These are phyloP conservation scores for Tinamus guttatus DNA, from an alignment of 2,113 vertebrate species.

Conservation along the genomic window DNA sequence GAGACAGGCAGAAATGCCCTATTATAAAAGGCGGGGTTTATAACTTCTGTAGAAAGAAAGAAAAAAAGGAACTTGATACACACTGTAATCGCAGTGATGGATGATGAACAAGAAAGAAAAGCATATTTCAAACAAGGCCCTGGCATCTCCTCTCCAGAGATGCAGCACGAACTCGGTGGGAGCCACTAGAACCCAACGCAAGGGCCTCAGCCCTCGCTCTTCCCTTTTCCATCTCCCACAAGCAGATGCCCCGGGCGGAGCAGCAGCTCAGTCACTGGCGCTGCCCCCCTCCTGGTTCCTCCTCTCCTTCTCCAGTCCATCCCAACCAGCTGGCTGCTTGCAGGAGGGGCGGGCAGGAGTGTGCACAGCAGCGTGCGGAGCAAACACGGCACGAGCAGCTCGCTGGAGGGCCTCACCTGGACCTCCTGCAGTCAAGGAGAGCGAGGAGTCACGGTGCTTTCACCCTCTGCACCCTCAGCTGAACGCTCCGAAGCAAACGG, in stretches of 20 bases:
- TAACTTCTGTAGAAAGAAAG: too few species aligned
- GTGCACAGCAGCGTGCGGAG: background rate
- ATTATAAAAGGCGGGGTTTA: slow-evolving; percentile 34
- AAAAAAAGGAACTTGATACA: slow-evolving; percentile 32
- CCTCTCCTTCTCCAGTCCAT: background rate
- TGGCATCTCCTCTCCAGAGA: background rate
- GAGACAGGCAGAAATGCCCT: background rate
- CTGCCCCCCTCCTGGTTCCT: background rate
- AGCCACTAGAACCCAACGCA: background rate
- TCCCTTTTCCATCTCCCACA: background rate
- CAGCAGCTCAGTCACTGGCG: background rate
- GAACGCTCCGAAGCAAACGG: background rate
- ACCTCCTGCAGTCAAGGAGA: background rate
- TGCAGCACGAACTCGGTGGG: background rate
- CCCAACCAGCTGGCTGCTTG: background rate
- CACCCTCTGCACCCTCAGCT: background rate
- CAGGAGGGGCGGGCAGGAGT: background rate
- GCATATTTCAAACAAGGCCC: background rate
- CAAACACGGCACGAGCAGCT: background rate
- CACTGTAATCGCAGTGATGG: background rate
- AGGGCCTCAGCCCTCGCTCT: background rate
- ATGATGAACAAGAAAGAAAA: background rate
- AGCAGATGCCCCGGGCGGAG: background rate
- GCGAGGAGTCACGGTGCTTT: fast-evolving
- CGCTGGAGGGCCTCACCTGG: background rate